Percentiles rank a stretch among this genome's conserved stretches.
These are phyloP conservation scores for Chitala chitala DNA, from an alignment of 2,113 vertebrate genomes.

Conservation along the genomic window DNA sequence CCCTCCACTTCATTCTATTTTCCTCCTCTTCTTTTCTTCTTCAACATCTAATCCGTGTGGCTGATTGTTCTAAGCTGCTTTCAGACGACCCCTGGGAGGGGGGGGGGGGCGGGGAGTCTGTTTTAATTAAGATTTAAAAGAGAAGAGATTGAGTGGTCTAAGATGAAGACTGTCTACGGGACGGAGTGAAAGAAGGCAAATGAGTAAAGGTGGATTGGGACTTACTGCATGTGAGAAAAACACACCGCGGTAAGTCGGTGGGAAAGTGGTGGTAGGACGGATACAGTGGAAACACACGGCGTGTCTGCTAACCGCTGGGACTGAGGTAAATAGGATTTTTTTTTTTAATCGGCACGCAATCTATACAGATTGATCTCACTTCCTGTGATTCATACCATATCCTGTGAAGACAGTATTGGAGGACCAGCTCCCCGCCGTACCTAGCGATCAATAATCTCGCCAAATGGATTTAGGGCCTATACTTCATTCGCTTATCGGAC, in stretches of 20 bases:
- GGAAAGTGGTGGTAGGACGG: conserved; percentile 34
- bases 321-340: conserved; percentile 52
- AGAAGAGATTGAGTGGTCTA: conserved; percentile 56
- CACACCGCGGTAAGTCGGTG: conserved; percentile 33
- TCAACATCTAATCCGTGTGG: conserved; percentile 60
- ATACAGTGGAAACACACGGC: conserved; percentile 25
- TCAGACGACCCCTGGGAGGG: conserved; percentile 55
- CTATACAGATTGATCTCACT: conserved; percentile 65
- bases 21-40: conserved; percentile 55
- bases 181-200: conserved; percentile 48
- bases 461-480: conserved; percentile 52
- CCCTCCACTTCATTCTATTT: conserved; percentile 31
- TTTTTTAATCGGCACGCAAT: conserved; percentile 55
- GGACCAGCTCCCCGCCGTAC: conserved; percentile 54
- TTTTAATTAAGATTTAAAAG: conserved; percentile 74
- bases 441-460: conserved; percentile 61
- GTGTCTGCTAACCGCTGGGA: conserved; percentile 34
- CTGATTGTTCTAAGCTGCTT: conserved; percentile 75
- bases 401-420: conserved; percentile 54
- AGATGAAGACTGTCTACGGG: conserved; percentile 30
- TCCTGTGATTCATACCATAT: conserved; percentile 64
- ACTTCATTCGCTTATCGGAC: conserved; percentile 53
- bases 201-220: conserved; percentile 49
- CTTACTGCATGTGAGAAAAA: conserved; percentile 44
- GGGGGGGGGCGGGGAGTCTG: conserved; percentile 47